Evolutionary conservation across 2,888 invertebrate genomes (phyloP), one percentile per base, ranked within the genome.

Genomic region (Macroteleia sp.): DNA sequence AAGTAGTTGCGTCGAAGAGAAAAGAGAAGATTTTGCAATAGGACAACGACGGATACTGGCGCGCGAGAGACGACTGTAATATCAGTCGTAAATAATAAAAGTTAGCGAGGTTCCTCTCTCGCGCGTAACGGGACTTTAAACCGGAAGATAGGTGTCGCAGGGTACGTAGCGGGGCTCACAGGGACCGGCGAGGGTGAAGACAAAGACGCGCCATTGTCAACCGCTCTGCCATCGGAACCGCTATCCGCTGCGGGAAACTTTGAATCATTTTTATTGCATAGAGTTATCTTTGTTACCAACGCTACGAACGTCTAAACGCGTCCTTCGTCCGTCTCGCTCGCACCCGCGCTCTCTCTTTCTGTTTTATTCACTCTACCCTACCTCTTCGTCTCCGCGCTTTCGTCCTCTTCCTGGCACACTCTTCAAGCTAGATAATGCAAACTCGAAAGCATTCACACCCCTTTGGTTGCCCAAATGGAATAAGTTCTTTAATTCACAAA

Each of bases 241-340:
- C 90, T 89, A 90, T 89, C 90, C 90, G 88, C 90, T 88, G 91
- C 91, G 91, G 91, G 91, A 91, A 91, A 91, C 91, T 91, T 91
- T 91, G 91, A 91, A 91, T 91, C 91, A 91, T 91, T 91, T 91
- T 91, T 91, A 91, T 91, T 91, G 91, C 91, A 91, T 90, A 90
- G 91, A 91, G 90, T 91, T 91, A 91, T 91, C 91, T 91, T 91
- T 91, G 91, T 91, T 91, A 91, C 87, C 88, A 87, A 87, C 89
- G 89, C 88, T 87, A 89, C 88, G 90, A 89, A 89, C 89, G 88
- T 90, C 90, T 91, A 89, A 90, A 89, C 90, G 88, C 85, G 88
- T 86, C 86, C 88, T 87, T 82, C 84, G 84, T 80, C 84, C 82
- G 81, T 78, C 82, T 81, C 81, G 80, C 82, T 78, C 44, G 76